phyloP scores from a whole-genome alignment of 2,888 invertebrate genomes.

The Charanyca ferruginea region DNA sequence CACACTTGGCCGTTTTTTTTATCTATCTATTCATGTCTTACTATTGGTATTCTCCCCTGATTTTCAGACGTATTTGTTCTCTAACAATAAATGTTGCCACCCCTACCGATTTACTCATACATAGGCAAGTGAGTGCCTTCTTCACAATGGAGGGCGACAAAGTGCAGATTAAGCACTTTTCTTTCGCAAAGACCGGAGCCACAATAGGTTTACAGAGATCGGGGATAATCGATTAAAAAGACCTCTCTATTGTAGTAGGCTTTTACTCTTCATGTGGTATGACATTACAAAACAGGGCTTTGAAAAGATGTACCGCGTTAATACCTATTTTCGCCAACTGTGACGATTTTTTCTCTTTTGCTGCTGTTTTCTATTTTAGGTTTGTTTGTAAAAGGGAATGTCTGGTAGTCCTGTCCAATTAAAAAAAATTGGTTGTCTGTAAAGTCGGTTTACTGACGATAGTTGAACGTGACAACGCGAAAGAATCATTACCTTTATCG shows the following conservation, averaged over 20 bases:
- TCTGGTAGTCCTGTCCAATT: too few relatives aligned
- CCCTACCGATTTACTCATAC: constrained; percentile 59
- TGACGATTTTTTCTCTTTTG: not conserved
- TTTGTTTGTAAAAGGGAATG: not conserved
- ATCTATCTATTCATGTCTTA: not conserved
- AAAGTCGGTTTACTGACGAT: too few relatives aligned
- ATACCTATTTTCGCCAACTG: not conserved
- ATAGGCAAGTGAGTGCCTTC: constrained; percentile 60
- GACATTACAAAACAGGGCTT: not conserved
- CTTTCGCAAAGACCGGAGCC: constrained; percentile 62
- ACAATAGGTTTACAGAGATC: constrained; percentile 58
- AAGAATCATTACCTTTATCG: too few relatives aligned
- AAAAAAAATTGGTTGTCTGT: too few relatives aligned
- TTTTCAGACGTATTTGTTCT: not conserved
- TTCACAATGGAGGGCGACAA: constrained; percentile 71
- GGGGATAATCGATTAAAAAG: constrained; percentile 53
- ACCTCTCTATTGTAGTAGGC: constrained; percentile 24
- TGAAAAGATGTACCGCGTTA: too few relatives aligned
- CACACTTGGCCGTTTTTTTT: not conserved
- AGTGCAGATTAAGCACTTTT: constrained; percentile 85
- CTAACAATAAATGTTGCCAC: constrained; percentile 26
- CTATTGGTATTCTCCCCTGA: not conserved
- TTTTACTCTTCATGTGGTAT: constrained; percentile 18
- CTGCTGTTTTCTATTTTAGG: not conserved
- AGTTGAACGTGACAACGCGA: too few relatives aligned